A percentile compares a stretch with the other conserved stretches of the same genome.
Conservation (phyloP, 2,113 vertebrate species). For the Syngnathoides biaculeatus region DNA sequence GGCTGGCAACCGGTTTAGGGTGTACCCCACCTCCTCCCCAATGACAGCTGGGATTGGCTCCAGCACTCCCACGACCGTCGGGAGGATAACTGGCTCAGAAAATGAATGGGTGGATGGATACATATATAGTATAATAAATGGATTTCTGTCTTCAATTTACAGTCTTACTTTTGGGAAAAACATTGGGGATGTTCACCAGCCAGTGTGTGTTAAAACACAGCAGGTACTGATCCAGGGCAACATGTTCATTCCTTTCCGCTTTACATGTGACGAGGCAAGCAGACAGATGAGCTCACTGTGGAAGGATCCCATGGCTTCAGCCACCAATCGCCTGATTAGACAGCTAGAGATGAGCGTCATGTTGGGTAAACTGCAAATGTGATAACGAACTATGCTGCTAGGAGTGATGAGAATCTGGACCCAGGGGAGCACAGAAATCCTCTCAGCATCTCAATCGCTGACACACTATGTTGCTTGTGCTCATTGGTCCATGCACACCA, state of each 20-base stretch:
- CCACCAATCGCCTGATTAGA: constrained; percentile 45
- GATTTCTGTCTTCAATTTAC: too few relatives aligned
- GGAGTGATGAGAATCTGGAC: constrained; percentile 41
- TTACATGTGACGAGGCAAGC: constrained; percentile 51
- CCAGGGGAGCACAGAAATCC: constrained; percentile 26
- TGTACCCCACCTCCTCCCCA: too few relatives aligned
- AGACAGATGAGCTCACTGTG: constrained; percentile 59
- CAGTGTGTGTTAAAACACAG: constrained; percentile 19
- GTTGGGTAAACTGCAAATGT: constrained; percentile 50
- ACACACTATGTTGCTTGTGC: constrained; percentile 24
- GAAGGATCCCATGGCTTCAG: constrained; percentile 48
- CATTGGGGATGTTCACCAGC: constrained; percentile 7
- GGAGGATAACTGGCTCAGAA: too few relatives aligned
- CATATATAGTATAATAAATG: too few relatives aligned
- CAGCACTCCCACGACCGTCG: too few relatives aligned
- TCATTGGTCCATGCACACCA: constrained; percentile 16
- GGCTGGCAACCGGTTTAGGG: too few relatives aligned
- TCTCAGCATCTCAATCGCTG: constrained; percentile 10
- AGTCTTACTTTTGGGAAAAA: constrained; percentile 6
- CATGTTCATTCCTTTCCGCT: constrained; percentile 32
- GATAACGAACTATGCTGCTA: constrained; percentile 48
- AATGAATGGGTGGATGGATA: too few relatives aligned
- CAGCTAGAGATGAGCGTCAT: constrained; percentile 55
- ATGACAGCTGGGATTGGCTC: too few relatives aligned
- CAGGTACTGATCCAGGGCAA: constrained; percentile 53